Percentiles rank a stretch among this genome's conserved stretches.
Evolutionary conservation across 2,113 vertebrate species (phyloP).

Genomic region (Colistium nudipinnis): DNA sequence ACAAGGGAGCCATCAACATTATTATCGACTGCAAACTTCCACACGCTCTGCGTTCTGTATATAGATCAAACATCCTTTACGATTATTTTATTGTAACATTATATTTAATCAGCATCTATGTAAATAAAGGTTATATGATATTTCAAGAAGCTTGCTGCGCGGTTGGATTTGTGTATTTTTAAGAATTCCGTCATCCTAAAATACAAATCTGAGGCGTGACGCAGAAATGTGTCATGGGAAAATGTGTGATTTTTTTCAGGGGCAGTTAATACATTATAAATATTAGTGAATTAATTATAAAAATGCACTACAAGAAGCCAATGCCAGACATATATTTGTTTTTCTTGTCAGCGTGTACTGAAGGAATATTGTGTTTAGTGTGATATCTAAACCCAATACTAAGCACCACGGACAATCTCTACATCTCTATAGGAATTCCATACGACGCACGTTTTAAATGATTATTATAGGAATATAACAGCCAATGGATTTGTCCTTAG

Average conservation of each 20-base stretch:
- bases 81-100: conserved; percentile 86
- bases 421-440: neutral
- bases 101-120: conserved; percentile 87
- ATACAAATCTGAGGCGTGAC: neutral
- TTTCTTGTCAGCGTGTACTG: neutral
- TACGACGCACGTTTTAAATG: neutral
- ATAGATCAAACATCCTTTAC: conserved; percentile 83
- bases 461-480: conserved; percentile 2
- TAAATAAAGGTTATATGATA: conserved; percentile 87
- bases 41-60: conserved; percentile 74
- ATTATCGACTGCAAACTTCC: conserved; percentile 36
- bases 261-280: neutral
- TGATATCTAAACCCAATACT: no score
- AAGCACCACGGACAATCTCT: no score
- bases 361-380: neutral
- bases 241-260: neutral
- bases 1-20: conserved; percentile 20
- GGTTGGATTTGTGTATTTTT: conserved; percentile 50
- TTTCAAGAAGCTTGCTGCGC: conserved; percentile 69
- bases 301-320: no score
- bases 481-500: neutral
- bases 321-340: no score
- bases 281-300: no score
- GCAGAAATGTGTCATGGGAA: neutral
- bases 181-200: neutral